phyloP scores from a whole-genome alignment of 2,888 invertebrate genomes.

The Eulithis prunata region DNA sequence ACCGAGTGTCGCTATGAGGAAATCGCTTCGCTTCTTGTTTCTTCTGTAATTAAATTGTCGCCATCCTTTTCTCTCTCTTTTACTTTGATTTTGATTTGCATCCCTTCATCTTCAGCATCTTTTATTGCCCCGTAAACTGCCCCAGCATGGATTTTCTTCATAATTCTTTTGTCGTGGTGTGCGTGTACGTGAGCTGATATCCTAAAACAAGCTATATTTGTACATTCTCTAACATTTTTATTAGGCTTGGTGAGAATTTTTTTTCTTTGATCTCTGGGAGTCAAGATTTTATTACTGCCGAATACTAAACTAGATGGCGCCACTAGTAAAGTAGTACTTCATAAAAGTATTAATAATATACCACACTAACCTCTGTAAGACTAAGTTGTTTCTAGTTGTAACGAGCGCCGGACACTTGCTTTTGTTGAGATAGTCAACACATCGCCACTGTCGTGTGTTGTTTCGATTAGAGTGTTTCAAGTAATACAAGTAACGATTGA shows the following conservation, averaged over 20 bases:
- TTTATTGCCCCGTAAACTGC: slow-evolving; percentile 63
- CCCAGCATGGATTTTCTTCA: slow-evolving; percentile 64
- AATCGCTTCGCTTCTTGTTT: not conserved
- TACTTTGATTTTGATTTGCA: slow-evolving; percentile 34
- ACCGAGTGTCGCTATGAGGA: not conserved
- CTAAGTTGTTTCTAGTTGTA: slow-evolving; percentile 66
- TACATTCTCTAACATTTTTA: too few species aligned
- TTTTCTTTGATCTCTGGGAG: too few species aligned
- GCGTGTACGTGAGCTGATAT: slow-evolving; percentile 64
- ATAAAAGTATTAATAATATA: not conserved
- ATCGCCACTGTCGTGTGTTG: slow-evolving; percentile 71
- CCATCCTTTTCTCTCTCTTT: slow-evolving; percentile 9
- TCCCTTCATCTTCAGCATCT: slow-evolving; percentile 62
- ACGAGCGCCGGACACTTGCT: slow-evolving; percentile 71
- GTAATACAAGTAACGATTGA: slow-evolving; percentile 75
- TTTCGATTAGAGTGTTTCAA: slow-evolving; percentile 68
- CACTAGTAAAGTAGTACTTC: not conserved
- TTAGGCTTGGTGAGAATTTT: too few species aligned
- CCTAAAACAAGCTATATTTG: not conserved
- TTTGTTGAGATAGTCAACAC: slow-evolving; percentile 69
- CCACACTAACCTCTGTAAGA: slow-evolving; percentile 59
- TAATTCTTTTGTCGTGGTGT: slow-evolving; percentile 70
- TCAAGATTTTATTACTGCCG: too few species aligned
- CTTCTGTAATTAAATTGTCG: not conserved
- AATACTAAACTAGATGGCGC: not conserved